Conservation (phyloP, 2,113 vertebrate genomes). For the Myiozetetes cayanensis region DNA sequence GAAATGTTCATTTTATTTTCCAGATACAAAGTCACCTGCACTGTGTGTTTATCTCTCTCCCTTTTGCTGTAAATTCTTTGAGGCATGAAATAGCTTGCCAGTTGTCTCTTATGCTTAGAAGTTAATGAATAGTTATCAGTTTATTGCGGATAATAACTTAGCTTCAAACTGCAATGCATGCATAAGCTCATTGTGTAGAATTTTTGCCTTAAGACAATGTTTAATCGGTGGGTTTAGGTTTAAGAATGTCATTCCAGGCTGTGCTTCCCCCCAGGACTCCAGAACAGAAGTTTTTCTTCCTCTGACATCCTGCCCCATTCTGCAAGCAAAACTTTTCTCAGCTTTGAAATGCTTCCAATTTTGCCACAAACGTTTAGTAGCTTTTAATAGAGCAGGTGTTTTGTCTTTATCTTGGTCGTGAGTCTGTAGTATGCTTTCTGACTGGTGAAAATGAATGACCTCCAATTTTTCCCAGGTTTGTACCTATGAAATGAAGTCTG, state of each 20-base stretch:
- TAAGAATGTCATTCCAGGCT: background rate
- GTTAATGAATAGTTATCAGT: constrained; percentile 75
- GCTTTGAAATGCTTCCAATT: background rate
- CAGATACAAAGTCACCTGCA: constrained; percentile 64
- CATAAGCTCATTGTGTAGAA: constrained; percentile 42
- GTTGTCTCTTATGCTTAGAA: constrained; percentile 64
- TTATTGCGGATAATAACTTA: constrained; percentile 70
- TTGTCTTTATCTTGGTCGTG: background rate
- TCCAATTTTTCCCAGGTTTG: background rate
- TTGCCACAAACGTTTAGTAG: background rate
- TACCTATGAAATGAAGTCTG: background rate
- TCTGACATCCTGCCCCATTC: background rate
- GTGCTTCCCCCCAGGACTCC: background rate
- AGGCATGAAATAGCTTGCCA: constrained; percentile 80
- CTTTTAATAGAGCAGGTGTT: background rate
- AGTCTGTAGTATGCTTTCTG: background rate
- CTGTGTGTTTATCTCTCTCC: constrained; percentile 10
- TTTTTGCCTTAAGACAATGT: constrained; percentile 57
- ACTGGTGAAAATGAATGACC: background rate
- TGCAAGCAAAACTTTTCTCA: background rate
- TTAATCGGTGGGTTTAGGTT: background rate
- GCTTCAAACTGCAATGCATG: constrained; percentile 52
- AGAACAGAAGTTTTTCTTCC: background rate
- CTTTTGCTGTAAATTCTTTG: constrained; percentile 74
- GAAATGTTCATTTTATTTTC: constrained; percentile 68